Evolutionary conservation across 2,888 invertebrate genomes (phyloP).

Genomic region (Cantharis flavilabris): DNA sequence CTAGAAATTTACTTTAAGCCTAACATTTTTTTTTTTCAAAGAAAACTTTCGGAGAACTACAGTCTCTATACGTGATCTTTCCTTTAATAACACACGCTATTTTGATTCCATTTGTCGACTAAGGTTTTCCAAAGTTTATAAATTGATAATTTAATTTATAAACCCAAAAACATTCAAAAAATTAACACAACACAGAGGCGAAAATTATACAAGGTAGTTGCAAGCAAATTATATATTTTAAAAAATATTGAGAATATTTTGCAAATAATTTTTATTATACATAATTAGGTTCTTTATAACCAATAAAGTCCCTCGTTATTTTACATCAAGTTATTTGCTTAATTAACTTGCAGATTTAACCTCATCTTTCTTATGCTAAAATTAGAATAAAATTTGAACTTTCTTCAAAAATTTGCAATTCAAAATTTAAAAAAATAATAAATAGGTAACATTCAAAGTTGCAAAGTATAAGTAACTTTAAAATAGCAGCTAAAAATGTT

Average conservation of each 20-base stretch:
- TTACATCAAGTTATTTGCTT: neutral
- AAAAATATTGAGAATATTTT: neutral
- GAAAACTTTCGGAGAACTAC: constrained; percentile 7
- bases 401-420: neutral
- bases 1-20: constrained; percentile 9
- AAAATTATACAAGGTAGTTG: neutral
- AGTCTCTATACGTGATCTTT: neutral
- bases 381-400: neutral
- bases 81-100: constrained; percentile 10
- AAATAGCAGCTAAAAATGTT: neutral
- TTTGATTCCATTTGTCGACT: constrained; percentile 12
- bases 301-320: neutral
- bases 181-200: neutral
- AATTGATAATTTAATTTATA: constrained; percentile 1
- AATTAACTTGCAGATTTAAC: neutral
- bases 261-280: neutral
- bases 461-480: neutral
- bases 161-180: neutral
- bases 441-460: neutral
- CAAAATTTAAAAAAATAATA: neutral
- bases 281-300: neutral
- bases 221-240: too few relatives aligned
- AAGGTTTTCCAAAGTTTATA: constrained; percentile 3
- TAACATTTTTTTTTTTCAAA: constrained; percentile 7
- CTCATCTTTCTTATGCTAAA: neutral